Percentiles rank a stretch among this genome's conserved stretches.
Evolutionary conservation across 2,113 vertebrate genomes (phyloP).

Genomic region (Rhinichthys klamathensis): DNA sequence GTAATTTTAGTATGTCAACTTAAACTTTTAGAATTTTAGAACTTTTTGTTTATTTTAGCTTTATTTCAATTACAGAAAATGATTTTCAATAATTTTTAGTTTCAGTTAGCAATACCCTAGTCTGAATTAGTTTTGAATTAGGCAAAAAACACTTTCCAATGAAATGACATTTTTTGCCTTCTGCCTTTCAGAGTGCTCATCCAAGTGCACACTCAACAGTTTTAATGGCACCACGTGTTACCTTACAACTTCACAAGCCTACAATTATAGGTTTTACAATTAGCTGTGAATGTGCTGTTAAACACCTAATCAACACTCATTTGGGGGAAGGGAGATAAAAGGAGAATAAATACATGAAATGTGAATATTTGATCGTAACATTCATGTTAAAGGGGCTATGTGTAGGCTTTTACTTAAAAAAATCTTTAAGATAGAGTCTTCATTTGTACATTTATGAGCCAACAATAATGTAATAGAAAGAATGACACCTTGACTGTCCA

Average conservation of each 20-base stretch:
- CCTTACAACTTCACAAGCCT: constrained; percentile 24
- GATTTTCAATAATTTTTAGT: background rate
- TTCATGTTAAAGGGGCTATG: too few species aligned
- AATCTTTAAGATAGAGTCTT: too few species aligned
- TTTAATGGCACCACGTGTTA: constrained; percentile 12
- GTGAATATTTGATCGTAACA: background rate
- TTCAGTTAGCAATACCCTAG: background rate
- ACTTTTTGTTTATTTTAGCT: background rate
- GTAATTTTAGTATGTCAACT: background rate
- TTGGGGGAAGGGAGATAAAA: background rate
- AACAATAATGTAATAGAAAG: too few species aligned
- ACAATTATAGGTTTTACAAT: constrained; percentile 47
- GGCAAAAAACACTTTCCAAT: background rate
- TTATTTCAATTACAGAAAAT: background rate
- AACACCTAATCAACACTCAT: constrained; percentile 39
- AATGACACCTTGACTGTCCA: too few species aligned
- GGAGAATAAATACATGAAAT: background rate
- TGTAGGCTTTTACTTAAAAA: too few species aligned
- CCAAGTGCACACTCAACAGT: background rate
- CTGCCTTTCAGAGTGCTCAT: constrained; percentile 10
- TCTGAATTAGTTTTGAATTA: background rate
- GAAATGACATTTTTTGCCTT: background rate
- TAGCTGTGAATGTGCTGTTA: constrained; percentile 45
- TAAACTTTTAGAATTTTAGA: background rate
- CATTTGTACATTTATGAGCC: too few species aligned